Conservation (phyloP, 1,140 invertebrate genomes). For the Tetranychus cinnabarinus region DNA sequence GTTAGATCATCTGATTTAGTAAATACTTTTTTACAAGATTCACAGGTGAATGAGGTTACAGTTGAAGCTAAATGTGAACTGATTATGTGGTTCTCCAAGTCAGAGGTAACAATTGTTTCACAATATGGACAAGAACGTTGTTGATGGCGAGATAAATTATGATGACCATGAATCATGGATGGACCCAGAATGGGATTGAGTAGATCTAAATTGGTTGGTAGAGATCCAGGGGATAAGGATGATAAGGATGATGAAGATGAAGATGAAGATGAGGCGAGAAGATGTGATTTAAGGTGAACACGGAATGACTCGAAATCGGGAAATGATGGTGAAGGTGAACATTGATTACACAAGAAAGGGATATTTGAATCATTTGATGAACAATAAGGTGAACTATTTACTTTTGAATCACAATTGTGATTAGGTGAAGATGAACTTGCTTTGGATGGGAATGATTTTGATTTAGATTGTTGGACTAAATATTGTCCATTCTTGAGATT, state of each 20-base stretch:
- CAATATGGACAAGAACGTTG: constrained; percentile 41
- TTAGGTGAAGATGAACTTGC: too few relatives aligned
- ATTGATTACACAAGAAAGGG: constrained; percentile 1
- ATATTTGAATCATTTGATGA: background rate
- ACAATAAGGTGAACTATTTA: background rate
- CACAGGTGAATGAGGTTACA: constrained; percentile 55
- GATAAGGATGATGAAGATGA: too few relatives aligned
- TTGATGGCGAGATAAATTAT: too few relatives aligned
- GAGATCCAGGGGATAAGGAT: too few relatives aligned
- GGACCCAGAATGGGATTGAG: too few relatives aligned
- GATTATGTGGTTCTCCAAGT: constrained; percentile 43
- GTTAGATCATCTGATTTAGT: constrained; percentile 59
- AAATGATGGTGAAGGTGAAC: constrained; percentile 29
- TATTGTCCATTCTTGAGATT: background rate
- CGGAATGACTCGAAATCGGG: constrained; percentile 68
- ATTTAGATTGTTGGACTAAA: too few relatives aligned
- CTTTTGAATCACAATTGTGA: too few relatives aligned
- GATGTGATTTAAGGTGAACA: constrained; percentile 53
- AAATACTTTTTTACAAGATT: constrained; percentile 55
- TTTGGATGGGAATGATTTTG: too few relatives aligned
- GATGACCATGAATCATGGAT: too few relatives aligned
- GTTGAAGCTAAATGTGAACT: constrained; percentile 45
- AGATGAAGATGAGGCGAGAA: constrained; percentile 19
- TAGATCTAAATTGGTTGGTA: too few relatives aligned
- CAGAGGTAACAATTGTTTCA: constrained; percentile 36